Conservation (phyloP, 2,888 invertebrate species). For the Cyclophora albipunctata region DNA sequence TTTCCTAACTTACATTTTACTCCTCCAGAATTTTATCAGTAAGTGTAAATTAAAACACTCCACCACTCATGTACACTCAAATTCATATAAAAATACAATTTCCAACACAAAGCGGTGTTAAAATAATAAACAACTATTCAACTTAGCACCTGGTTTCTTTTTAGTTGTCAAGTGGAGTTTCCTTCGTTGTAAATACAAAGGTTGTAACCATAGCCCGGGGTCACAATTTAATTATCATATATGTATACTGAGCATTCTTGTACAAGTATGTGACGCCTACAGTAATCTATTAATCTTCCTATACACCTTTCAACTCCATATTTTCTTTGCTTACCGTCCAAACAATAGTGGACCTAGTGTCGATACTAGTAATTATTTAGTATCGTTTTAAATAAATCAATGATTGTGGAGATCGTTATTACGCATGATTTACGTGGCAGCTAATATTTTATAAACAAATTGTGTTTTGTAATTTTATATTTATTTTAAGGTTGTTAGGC, state of each 20-base stretch:
- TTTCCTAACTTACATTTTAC: no score
- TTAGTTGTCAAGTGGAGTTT: constrained; percentile 57
- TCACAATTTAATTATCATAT: constrained; percentile 72
- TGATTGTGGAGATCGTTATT: constrained; percentile 63
- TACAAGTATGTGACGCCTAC: constrained; percentile 45
- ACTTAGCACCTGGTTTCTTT: constrained; percentile 51
- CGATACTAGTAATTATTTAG: constrained; percentile 67
- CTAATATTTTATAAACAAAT: constrained; percentile 55
- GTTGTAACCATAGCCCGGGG: constrained; percentile 54
- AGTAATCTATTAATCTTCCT: constrained; percentile 54
- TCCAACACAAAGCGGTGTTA: constrained; percentile 29
- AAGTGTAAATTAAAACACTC: no score
- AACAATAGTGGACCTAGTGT: constrained; percentile 66
- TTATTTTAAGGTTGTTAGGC: constrained; percentile 12
- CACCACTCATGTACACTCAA: not conserved
- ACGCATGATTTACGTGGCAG: constrained; percentile 65
- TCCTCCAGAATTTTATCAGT: no score
- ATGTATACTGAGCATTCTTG: constrained; percentile 37
- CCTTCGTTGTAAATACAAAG: constrained; percentile 56
- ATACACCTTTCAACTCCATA: constrained; percentile 23
- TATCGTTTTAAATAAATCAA: constrained; percentile 68
- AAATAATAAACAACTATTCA: constrained; percentile 46
- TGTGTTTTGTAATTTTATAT: constrained; percentile 33
- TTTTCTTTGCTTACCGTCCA: constrained; percentile 37
- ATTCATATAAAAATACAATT: not conserved